Base-by-base conservation (phyloP, 2,113 vertebrate species). In the cattle (Bos taurus) region DNA sequence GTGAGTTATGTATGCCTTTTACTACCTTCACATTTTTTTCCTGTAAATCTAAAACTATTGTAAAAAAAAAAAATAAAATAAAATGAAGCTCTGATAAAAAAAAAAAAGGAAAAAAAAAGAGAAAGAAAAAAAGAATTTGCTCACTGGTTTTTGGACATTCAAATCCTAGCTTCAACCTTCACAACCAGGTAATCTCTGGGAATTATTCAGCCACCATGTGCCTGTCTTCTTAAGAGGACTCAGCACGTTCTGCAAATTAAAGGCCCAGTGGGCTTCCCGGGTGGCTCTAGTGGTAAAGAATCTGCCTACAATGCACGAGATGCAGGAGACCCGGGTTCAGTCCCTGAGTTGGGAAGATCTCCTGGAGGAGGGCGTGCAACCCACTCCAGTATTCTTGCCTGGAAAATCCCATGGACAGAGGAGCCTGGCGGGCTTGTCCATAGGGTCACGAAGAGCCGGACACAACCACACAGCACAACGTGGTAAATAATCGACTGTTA, bases 271-370 rank as follows among this genome's bases (percentile, higher is more conserved):
- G 71, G 40, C 71, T 77, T 77, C 71, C 71, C 71, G 3, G 6
- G 40, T 77, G 12, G 71, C 23, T 77, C 40, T 13, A 14, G 36
- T 4, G 71, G 71, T 77, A 43, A 43, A 43, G 36, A 43, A 77
- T 43, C 36, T 77, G 71, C 36, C 23, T 77, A 14, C 36, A 1
- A 7, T 14, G 36, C 71, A 43, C 5, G n/a, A 71, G n/a, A 77
- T 1, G 1, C 23, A 25, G 71, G 71, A 43, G 36, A 77, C 71
- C 5, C 0, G 0, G 36, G 36, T 77, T 43, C 11, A 6, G 1
- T 26, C 71, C 36, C 36, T 43, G 71, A 14, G 36, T 26, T 43
- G 71, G 23, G 21, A 74, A 43, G 67, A 71, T 40, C n/a, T 25
- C 36, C 21, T 77, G 11, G 36, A 77, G 71, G 12, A 77, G 71